Evolutionary conservation across 2,888 invertebrate species (phyloP), one percentile per base, ranked within the genome.

Genomic region (Drosophila mimetica): DNA sequence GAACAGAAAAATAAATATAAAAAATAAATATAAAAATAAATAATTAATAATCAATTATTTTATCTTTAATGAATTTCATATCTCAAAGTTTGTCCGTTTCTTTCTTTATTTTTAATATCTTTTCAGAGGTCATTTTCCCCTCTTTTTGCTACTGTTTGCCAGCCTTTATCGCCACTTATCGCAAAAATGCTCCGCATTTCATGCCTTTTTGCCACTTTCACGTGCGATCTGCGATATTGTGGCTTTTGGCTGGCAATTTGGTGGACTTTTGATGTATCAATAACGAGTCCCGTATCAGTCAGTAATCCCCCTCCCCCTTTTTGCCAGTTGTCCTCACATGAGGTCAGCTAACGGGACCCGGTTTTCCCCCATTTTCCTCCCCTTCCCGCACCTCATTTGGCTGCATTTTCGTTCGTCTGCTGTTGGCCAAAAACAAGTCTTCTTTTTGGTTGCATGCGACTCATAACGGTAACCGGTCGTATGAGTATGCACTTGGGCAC

Each of bases 331-430:
- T 50, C 71, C 81, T 57, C 72, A 82, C 82, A 85, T 85, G 81
- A 76, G 81, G 81, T 77, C 81, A 82, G 57, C 79, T 82, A 82
- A 82, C 81, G 86, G 81, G 58, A 59, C 64, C 64, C 61, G 65
- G 48, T 67, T 52, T 46, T 50, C 32, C 25, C 42, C 51, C 32
- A 22, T 37, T 48, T 28, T 39, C 34, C 48, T 57, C 9, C 13
- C 11, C 18, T 20, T 39, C 28, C 52, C 30, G 8, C 39, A 41
- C 39, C 55, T 37, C 11, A 22, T 20, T 44, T 55, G 39, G 59
- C 64, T 70, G 70, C 77, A 61, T 54, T 61, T 60, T 48, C 60
- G 60, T n/a, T 46, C 67, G 55, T 63, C 66, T 77, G 81, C 75
- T 71, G 71, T 77, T 74, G 58, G 72, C 83, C 80, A 77, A 80